These are phyloP conservation scores for Athripsodes cinereus DNA, from an alignment of 2,888 invertebrate species.

Conservation along the genomic window DNA sequence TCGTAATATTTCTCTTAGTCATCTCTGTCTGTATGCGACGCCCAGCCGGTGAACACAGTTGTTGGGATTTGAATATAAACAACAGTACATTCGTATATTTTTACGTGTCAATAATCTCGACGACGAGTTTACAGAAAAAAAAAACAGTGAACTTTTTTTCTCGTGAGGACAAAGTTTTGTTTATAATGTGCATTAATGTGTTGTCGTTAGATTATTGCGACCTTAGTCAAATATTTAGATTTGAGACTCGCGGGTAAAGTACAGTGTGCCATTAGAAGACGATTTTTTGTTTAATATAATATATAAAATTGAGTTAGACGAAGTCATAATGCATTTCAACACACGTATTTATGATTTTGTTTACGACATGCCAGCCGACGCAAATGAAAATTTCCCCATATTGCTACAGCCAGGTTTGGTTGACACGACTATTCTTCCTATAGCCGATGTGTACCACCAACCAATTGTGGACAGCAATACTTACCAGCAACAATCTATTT, in stretches of 20 bases:
- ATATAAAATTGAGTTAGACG: background rate
- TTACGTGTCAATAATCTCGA: background rate
- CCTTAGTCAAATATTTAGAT: background rate
- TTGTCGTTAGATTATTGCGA: background rate
- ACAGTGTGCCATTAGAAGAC: background rate
- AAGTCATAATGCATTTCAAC: conserved; percentile 4
- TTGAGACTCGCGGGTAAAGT: background rate
- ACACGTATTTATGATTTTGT: background rate
- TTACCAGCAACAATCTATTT: background rate
- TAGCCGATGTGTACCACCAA: background rate
- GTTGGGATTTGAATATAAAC: background rate
- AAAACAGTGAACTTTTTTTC: background rate
- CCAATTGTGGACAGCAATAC: background rate
- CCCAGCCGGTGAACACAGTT: no score
- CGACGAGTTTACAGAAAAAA: background rate
- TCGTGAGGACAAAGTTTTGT: background rate
- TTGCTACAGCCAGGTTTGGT: conserved; percentile 6
- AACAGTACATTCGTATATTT: background rate
- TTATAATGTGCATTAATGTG: background rate
- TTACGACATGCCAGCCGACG: background rate
- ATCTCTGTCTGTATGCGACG: no score
- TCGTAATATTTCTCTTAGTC: no score
- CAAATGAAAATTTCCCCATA: conserved; percentile 4
- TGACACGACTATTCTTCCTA: conserved; percentile 8
- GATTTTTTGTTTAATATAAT: background rate